Evolutionary conservation across 2,113 vertebrate species (phyloP).

Genomic region (Eulemur macaco): DNA sequence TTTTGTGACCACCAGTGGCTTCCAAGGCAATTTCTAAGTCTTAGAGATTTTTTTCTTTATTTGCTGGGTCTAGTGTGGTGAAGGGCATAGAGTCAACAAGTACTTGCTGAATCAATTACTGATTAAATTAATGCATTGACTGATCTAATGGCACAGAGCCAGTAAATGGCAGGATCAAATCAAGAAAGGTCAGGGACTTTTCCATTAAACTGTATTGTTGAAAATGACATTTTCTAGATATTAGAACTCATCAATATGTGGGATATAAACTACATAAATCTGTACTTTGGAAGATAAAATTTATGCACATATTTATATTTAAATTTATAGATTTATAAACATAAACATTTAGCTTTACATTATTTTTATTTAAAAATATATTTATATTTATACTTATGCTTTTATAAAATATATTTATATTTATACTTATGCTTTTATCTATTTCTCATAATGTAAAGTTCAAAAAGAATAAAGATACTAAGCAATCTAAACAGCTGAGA

Average conservation of each 20-base stretch:
- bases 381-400: neutral
- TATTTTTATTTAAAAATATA: neutral
- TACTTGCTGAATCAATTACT: neutral
- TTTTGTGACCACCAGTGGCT: neutral
- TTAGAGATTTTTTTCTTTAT: neutral
- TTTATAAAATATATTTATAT: neutral
- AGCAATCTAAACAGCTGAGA: neutral
- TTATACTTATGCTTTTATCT: neutral
- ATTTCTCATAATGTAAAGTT: neutral
- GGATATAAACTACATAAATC: neutral
- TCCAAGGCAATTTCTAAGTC: neutral
- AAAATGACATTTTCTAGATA: slow-evolving; percentile 7
- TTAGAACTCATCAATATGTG: neutral
- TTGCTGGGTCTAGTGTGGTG: neutral
- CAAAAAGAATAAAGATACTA: neutral
- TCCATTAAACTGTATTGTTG: neutral
- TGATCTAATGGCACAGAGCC: neutral
- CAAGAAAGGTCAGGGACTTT: slow-evolving; percentile 17
- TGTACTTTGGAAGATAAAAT: neutral
- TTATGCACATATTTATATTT: neutral
- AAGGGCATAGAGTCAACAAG: neutral
- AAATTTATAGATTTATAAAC: neutral
- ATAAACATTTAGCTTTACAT: neutral
- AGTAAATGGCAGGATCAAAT: neutral
- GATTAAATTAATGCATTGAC: slow-evolving; percentile 1